Evolutionary conservation across 2,113 vertebrate species (phyloP).

Genomic region (Clupea harengus): DNA sequence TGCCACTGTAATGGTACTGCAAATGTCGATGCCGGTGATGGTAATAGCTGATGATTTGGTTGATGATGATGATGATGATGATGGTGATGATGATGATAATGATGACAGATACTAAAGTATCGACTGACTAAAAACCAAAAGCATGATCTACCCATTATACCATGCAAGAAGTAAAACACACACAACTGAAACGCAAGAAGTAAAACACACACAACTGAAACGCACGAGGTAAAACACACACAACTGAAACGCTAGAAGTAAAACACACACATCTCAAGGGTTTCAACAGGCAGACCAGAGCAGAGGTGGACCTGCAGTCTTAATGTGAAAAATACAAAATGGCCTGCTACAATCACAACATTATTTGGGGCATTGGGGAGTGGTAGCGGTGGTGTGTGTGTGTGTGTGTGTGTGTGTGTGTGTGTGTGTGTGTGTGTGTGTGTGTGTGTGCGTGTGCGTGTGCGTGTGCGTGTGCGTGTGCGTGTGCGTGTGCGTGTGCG

Average conservation of each 20-base stretch:
- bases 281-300: neutral
- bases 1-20: neutral
- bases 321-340: neutral
- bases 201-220: too few species aligned
- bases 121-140: neutral
- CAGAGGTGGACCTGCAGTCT: neutral
- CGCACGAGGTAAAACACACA: neutral
- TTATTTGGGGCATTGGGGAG: neutral
- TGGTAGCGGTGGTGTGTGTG: neutral
- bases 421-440: neutral
- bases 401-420: neutral
- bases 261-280: too few species aligned
- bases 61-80: neutral
- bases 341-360: neutral
- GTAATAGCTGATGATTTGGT: neutral
- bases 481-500: neutral
- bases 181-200: too few species aligned
- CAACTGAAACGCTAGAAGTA: too few species aligned
- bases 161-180: neutral
- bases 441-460: conserved; percentile 1
- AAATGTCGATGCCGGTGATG: neutral
- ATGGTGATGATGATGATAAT: neutral
- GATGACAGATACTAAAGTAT: neutral
- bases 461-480: neutral
- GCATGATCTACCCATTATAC: too few species aligned